Evolutionary conservation across 1,140 invertebrate species (phyloP), one percentile per base, ranked within the genome.

Genomic region (Drosophila triauraria): DNA sequence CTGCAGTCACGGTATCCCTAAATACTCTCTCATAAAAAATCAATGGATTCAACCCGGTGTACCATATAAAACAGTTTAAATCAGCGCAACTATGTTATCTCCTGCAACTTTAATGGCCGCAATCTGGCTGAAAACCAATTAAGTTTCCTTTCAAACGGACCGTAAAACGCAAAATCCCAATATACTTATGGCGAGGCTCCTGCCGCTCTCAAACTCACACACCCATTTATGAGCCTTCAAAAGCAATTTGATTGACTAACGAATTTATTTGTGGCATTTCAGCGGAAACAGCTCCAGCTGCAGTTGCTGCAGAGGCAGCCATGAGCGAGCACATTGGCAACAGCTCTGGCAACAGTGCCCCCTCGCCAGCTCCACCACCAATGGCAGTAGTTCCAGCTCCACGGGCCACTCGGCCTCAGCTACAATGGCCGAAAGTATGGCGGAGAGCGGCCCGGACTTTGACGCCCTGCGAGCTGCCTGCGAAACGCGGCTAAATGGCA

Each of bases 101-200:
- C n/a, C 42, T 23, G 44, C 38, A 50, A 27, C 63, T 50, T 47
- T 46, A 76, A 51, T 27, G 42, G 30, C 38, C 43, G 32, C 32
- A 71, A 78, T 46, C 77, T 76, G 57, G 50, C 58, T 65, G 48
- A 85, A 90, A 88, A 82, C 70, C 85, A 88, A 90, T 88, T 88
- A 90, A 91, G 71, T 79, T 90, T 35, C 15, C 68, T 54, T 72
- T 69, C 80, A 84, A 83, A 65, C 80, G 72, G 80, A 80, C 50
- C 79, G 77, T 67, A 75, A 84, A 88, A 80, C 77, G 65, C 54
- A 75, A 74, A 87, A 90, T 77, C 68, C 62, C 53, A 71, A 76
- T 80, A 85, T 74, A 59, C 51, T 51, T 69, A 61, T 75, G 68
- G n/a, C 62, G 51, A 53, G 54, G 25, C 40, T 20, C 27, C 9